Evolutionary conservation across 2,113 vertebrate species (phyloP).

Genomic region (Oenanthe melanoleuca): DNA sequence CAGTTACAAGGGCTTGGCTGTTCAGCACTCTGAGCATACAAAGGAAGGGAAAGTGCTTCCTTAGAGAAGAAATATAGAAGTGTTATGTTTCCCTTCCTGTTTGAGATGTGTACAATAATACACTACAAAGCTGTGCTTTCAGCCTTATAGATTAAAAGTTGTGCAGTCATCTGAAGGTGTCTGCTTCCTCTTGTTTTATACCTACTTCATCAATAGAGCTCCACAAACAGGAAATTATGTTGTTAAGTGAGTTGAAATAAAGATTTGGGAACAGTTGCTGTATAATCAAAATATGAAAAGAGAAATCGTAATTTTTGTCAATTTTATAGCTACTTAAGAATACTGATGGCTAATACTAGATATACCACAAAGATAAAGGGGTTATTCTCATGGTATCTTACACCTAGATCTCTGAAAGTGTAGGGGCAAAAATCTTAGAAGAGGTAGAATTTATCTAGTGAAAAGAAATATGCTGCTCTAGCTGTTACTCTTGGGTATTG

Average conservation of each 20-base stretch:
- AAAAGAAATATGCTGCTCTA: neutral
- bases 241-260: neutral
- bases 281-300: neutral
- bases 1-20: neutral
- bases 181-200: neutral
- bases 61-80: neutral
- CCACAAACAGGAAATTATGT: neutral
- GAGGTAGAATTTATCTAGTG: neutral
- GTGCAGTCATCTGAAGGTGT: neutral
- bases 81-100: neutral
- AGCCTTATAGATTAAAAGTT: neutral
- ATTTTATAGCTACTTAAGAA: neutral
- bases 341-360: neutral
- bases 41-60: neutral
- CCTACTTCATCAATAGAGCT: neutral
- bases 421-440: neutral
- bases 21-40: neutral
- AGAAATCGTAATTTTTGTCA: accelerated
- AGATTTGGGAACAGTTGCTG: neutral
- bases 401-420: neutral
- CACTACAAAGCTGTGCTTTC: neutral
- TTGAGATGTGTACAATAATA: neutral
- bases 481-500: neutral
- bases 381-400: neutral
- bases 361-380: neutral